These are phyloP conservation scores for Leucania comma DNA, from an alignment of 2,888 invertebrate genomes.

Conservation along the genomic window DNA sequence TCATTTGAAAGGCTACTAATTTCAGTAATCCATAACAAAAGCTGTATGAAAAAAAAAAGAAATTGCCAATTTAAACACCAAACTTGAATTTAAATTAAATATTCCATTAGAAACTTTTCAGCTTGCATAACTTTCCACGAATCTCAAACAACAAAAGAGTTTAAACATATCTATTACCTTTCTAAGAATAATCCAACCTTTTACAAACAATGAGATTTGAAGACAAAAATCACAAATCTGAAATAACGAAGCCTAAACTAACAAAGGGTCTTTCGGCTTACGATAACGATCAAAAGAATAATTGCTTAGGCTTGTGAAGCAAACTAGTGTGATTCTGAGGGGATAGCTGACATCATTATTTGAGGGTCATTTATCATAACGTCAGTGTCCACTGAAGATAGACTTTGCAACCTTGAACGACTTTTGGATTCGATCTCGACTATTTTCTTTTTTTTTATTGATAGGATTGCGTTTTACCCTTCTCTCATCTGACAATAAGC, in stretches of 20 bases:
- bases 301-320: slow-evolving; percentile 43
- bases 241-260: slow-evolving; percentile 61
- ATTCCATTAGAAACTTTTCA: slow-evolving; percentile 9
- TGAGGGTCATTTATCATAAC: slow-evolving; percentile 32
- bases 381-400: background rate
- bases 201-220: slow-evolving; percentile 40
- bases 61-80: slow-evolving; percentile 4
- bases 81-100: slow-evolving; percentile 5
- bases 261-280: slow-evolving; percentile 47
- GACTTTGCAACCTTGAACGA: background rate
- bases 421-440: background rate
- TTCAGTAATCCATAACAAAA: too few relatives aligned
- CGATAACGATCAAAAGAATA: slow-evolving; percentile 59
- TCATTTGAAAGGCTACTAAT: background rate
- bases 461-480: too few relatives aligned
- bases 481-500: too few relatives aligned
- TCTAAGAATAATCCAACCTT: slow-evolving; percentile 31
- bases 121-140: slow-evolving; percentile 1
- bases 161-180: slow-evolving; percentile 36
- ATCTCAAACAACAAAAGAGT: slow-evolving; percentile 20
- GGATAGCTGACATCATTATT: slow-evolving; percentile 10
- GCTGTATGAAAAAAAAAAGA: too few relatives aligned
- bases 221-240: slow-evolving; percentile 53
- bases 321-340: slow-evolving; percentile 35
- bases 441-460: background rate